Evolutionary conservation across 2,113 vertebrate genomes (phyloP).

Genomic region (Alligator sinensis): DNA sequence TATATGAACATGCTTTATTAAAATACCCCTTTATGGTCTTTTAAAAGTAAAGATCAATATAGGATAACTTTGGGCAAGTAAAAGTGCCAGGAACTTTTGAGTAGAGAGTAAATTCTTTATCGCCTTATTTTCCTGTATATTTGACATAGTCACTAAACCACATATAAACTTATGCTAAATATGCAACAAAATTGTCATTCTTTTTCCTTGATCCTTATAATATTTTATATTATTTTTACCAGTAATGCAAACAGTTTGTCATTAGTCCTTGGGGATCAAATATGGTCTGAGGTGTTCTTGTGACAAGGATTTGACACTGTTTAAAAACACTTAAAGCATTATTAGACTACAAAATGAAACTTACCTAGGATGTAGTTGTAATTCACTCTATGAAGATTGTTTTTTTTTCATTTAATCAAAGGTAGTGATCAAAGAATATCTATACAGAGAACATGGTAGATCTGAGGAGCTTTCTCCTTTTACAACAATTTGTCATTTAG

Average conservation of each 20-base stretch:
- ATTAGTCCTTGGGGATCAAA: background rate
- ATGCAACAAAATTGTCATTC: background rate
- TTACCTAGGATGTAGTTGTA: background rate
- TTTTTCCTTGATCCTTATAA: background rate
- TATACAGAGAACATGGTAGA: background rate
- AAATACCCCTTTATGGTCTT: background rate
- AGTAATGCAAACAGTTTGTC: background rate
- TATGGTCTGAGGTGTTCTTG: background rate
- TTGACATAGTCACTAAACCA: background rate
- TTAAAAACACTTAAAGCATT: background rate
- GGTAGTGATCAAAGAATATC: background rate
- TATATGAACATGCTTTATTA: background rate
- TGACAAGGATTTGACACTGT: background rate
- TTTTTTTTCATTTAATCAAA: conserved; percentile 45
- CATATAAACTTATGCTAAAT: background rate
- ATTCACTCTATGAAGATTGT: conserved; percentile 32
- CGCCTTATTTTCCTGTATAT: background rate
- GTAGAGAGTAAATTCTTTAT: background rate
- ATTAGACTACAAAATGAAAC: conserved; percentile 20
- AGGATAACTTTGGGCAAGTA: background rate
- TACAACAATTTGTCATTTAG: background rate
- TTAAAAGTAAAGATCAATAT: background rate
- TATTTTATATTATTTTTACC: background rate
- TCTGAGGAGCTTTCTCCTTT: background rate
- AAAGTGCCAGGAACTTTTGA: background rate